A percentile compares a stretch with the other conserved stretches of the same genome.
phyloP scores from a whole-genome alignment of 2,888 invertebrate species.

The Branchipolynoe longqiensis region DNA sequence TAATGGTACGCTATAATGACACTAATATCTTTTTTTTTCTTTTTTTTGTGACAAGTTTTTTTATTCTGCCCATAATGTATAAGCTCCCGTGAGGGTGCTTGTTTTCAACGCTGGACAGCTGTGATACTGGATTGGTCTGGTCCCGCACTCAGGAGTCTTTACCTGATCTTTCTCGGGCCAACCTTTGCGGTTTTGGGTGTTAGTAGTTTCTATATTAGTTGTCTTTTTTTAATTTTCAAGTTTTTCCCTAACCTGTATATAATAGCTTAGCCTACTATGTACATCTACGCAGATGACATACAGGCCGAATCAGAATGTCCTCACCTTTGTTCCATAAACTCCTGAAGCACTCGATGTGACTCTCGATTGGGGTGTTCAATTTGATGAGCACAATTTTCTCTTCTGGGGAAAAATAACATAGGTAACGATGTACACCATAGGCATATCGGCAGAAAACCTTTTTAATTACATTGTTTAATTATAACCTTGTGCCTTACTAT shows the following conservation, averaged over 20 bases:
- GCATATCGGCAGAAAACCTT: not conserved
- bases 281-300: no score
- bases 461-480: not conserved
- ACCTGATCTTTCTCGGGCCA: no score
- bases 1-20: no score
- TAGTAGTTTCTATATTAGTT: not conserved
- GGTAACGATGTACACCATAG: not conserved
- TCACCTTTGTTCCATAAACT: slow-evolving; percentile 53
- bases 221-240: not conserved
- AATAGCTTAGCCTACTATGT: no score
- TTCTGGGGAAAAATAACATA: slow-evolving; percentile 21
- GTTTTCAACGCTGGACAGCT: no score
- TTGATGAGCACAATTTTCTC: slow-evolving; percentile 51
- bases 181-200: no score
- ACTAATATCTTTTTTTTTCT: no score
- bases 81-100: no score
- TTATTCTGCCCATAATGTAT: no score
- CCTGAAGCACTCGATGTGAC: not conserved
- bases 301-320: not conserved
- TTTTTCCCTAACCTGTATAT: not conserved
- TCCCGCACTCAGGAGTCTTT: no score
- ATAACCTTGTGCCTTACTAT: not conserved
- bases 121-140: no score
- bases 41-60: no score
- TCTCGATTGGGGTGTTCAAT: slow-evolving; percentile 41